phyloP scores from a whole-genome alignment of 2,797 vertebrate genomes.

The Amblyopsis hoosieri region DNA sequence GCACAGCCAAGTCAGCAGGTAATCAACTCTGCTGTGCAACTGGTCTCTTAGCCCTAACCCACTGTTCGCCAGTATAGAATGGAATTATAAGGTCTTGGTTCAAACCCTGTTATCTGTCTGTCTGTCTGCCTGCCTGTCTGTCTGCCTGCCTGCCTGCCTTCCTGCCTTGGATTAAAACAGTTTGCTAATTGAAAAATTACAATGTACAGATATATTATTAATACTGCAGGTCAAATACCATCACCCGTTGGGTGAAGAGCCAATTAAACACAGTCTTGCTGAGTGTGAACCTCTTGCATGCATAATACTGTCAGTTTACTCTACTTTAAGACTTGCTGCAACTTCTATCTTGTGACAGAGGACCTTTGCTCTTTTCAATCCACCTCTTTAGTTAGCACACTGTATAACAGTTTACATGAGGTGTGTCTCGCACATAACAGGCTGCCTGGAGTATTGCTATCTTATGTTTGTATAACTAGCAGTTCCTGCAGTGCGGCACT shows the following conservation, averaged over 20 bases:
- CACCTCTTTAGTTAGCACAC: not conserved
- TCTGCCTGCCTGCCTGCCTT: not conserved
- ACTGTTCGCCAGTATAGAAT: too few relatives aligned
- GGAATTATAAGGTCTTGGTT: too few relatives aligned
- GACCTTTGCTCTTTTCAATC: constrained; percentile 15
- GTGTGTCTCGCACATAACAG: too few relatives aligned
- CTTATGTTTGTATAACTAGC: constrained; percentile 2
- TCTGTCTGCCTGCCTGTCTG: too few relatives aligned
- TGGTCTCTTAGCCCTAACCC: too few relatives aligned
- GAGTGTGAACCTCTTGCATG: not conserved
- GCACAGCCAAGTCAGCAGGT: too few relatives aligned
- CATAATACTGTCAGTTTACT: constrained; percentile 15
- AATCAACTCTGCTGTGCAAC: too few relatives aligned
- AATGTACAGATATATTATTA: not conserved
- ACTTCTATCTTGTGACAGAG: constrained; percentile 40
- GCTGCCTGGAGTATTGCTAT: too few relatives aligned
- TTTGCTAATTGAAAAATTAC: not conserved
- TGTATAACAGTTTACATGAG: too few relatives aligned
- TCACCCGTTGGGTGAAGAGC: constrained; percentile 18
- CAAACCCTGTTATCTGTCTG: too few relatives aligned
- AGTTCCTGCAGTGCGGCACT: constrained; percentile 25
- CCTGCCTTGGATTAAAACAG: not conserved
- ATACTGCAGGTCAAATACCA: not conserved
- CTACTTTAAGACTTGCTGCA: constrained; percentile 14
- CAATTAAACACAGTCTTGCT: constrained; percentile 26